Evolutionary conservation across 2,113 vertebrate species (phyloP).

Genomic region (Microcebus jonahi): DNA sequence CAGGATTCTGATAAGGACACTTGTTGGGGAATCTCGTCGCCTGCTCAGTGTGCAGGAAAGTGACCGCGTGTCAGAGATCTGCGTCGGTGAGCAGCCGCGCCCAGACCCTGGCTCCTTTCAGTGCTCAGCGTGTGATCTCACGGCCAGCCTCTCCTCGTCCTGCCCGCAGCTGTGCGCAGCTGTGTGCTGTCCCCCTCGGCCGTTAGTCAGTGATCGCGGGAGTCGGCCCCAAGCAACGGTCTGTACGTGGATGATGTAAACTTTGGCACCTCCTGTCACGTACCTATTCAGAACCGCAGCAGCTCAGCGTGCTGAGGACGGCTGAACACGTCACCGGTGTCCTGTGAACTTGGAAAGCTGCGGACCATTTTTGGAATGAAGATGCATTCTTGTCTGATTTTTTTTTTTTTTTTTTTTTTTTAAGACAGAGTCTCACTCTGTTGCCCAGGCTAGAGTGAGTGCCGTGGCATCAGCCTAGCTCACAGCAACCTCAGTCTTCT

Average conservation of each 20-base stretch:
- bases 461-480: too few species aligned
- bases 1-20: neutral
- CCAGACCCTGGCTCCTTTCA: neutral
- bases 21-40: neutral
- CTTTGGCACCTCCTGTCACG: neutral
- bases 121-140: neutral
- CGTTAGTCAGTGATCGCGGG: rapidly evolving
- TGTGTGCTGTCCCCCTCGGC: neutral
- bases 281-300: neutral
- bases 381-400: neutral
- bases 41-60: neutral
- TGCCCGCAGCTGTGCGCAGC: neutral
- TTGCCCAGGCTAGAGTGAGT: too few species aligned
- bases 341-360: neutral
- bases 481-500: too few species aligned
- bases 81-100: neutral
- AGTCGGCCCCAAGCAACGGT: neutral
- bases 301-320: neutral
- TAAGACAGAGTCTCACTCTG: too few species aligned
- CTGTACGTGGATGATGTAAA: neutral
- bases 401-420: too few species aligned
- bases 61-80: neutral
- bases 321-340: neutral
- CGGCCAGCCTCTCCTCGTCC: too few species aligned
- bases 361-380: neutral